A percentile compares a stretch with the other conserved stretches of the same genome.
phyloP scores from a whole-genome alignment of 2,888 invertebrate species.

The Atherix ibis region DNA sequence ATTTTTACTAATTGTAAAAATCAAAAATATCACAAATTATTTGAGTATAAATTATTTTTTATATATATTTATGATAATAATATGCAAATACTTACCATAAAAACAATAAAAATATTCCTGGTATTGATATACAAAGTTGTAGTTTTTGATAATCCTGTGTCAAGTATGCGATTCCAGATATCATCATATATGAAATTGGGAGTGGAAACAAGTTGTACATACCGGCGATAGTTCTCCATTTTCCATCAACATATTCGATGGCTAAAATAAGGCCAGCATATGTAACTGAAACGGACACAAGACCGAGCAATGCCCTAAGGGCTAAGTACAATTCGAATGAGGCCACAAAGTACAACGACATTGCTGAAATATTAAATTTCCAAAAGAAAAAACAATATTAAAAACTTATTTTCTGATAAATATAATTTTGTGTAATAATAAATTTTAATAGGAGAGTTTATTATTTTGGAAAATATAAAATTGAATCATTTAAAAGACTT shows the following conservation, averaged over 20 bases:
- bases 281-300: conserved; percentile 66
- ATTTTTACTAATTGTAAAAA: no score
- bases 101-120: conserved; percentile 49
- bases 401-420: no score
- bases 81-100: conserved; percentile 56
- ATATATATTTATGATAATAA: no score
- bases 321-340: conserved; percentile 54
- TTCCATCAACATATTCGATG: conserved; percentile 62
- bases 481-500: no score
- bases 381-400: no score
- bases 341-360: conserved; percentile 51
- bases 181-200: conserved; percentile 56
- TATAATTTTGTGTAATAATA: no score
- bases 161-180: conserved; percentile 53
- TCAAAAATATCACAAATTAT: no score
- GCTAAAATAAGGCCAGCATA: conserved; percentile 66
- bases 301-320: conserved; percentile 53
- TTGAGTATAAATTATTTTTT: no score
- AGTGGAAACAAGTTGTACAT: conserved; percentile 68
- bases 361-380: no score
- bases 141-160: conserved; percentile 57
- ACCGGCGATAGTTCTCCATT: conserved; percentile 65
- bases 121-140: conserved; percentile 55
- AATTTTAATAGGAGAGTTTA: no score
- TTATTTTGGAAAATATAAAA: no score